Base-by-base conservation (phyloP, 1,140 invertebrate species). In the Cherax destructor region DNA sequence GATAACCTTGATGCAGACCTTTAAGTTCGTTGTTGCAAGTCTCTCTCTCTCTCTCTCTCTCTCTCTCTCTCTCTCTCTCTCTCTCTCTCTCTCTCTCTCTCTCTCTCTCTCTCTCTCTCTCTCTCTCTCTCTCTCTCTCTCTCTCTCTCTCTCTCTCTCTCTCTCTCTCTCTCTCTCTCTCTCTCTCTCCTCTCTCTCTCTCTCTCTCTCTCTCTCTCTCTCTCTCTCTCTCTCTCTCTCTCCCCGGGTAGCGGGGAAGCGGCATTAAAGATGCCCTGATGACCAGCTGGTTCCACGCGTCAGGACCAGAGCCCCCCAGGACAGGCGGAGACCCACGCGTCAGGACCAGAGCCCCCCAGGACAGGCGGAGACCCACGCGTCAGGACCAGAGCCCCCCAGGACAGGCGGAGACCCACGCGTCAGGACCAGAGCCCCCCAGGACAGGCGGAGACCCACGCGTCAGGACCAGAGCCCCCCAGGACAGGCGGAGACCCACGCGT, bases 41-140 rank as follows among this genome's bases (percentile, higher is more conserved):
- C n/a, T 30, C 24, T 30, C 7, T 30, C 69, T 74, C n/a, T 74
- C n/a, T 74, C n/a, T 74, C 69, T 30, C 6, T 74, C 69, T 24
- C 7, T 65, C 61, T 65, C 13, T 65, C 61, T 65, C 13, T 65
- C 18, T 65, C 61, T 65, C 61, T 65, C 61, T 65, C 61, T 24
- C 69, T 74, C 69, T 74, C 69, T 74, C 69, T 74, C 69, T 74
- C 69, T 74, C 69, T 74, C 69, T 74, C 69, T 74, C 69, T 74
- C 69, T 74, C 69, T 74, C 69, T 74, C 69, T 74, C 69, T 74
- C 69, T 74, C 69, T 74, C n/a, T 74, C n/a, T 30, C 69, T 74
- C 69, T 74, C 69, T 74, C 69, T 74, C n/a, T 30, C 69, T 74
- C 69, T 74, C 69, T 74, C n/a, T 74, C n/a, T 72, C 69, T 72